These are phyloP conservation scores for Mesitornis unicolor DNA, from an alignment of 2,113 vertebrate species.

Conservation along the genomic window DNA sequence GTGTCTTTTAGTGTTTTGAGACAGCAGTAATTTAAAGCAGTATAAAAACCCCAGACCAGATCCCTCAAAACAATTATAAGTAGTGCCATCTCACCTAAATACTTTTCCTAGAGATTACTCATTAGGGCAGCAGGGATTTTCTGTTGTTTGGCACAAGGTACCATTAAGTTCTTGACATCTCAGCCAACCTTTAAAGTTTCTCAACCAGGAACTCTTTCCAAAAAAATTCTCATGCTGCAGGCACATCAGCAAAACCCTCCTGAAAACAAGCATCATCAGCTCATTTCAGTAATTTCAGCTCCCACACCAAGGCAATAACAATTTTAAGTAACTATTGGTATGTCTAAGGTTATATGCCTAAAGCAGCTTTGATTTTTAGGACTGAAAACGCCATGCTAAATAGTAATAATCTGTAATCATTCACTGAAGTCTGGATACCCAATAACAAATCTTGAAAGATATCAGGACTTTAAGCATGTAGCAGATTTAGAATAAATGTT, in stretches of 20 bases:
- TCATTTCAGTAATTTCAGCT: not conserved
- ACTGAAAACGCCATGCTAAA: not conserved
- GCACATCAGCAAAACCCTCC: not conserved
- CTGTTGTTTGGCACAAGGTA: not conserved
- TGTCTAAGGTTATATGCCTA: rapidly evolving
- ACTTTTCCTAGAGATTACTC: not conserved
- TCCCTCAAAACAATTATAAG: not conserved
- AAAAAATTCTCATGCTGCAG: not conserved
- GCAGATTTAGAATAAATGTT: not conserved
- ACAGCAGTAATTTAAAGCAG: not conserved
- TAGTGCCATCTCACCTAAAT: not conserved
- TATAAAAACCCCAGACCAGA: not conserved
- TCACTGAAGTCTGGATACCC: not conserved
- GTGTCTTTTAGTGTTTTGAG: not conserved
- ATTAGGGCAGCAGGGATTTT: not conserved
- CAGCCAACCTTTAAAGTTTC: not conserved
- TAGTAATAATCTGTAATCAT: not conserved
- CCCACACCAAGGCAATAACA: not conserved
- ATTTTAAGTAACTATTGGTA: not conserved
- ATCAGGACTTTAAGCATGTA: rapidly evolving
- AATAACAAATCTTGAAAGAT: not conserved
- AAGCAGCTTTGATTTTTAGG: not conserved
- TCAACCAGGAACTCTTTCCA: not conserved
- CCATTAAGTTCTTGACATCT: not conserved
- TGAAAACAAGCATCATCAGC: not conserved